phyloP scores from a whole-genome alignment of 2,797 vertebrate species.

The Macroramphosus scolopax region DNA sequence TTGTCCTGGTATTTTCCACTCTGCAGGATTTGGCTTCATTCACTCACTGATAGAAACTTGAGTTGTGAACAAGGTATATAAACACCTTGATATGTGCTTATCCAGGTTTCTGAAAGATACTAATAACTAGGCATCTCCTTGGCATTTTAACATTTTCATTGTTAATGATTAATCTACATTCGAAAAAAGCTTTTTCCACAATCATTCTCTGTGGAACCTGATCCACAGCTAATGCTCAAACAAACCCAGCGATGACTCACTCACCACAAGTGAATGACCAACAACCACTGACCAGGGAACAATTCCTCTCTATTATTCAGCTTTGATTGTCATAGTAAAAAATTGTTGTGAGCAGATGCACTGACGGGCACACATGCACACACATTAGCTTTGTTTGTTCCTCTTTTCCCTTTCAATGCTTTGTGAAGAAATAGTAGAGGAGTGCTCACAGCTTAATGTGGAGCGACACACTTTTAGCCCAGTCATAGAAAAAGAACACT shows the following conservation, averaged over 20 bases:
- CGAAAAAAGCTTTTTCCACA: no score
- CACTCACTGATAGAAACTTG: no score
- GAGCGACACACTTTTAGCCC: conserved; percentile 23
- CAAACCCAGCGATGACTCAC: conserved; percentile 30
- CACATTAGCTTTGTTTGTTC: conserved; percentile 24
- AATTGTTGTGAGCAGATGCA: conserved; percentile 5
- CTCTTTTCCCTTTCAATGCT: conserved; percentile 18
- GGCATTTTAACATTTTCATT: no score
- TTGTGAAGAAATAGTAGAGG: conserved; percentile 4
- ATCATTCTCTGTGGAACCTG: conserved; percentile 9
- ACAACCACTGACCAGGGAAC: not conserved
- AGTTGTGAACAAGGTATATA: no score
- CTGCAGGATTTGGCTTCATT: no score
- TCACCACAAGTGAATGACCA: conserved; percentile 14
- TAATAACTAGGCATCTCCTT: no score
- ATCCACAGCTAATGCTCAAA: conserved; percentile 27
- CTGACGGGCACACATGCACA: not conserved
- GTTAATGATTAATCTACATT: no score
- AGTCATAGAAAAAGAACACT: conserved; percentile 11
- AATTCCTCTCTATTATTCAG: not conserved
- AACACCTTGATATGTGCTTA: no score
- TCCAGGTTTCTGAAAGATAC: no score
- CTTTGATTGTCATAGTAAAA: conserved; percentile 8
- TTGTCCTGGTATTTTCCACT: no score
- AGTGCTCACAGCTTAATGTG: conserved; percentile 13